phyloP scores from a whole-genome alignment of 2,888 invertebrate genomes.

The Rhaphigaster nebulosa region DNA sequence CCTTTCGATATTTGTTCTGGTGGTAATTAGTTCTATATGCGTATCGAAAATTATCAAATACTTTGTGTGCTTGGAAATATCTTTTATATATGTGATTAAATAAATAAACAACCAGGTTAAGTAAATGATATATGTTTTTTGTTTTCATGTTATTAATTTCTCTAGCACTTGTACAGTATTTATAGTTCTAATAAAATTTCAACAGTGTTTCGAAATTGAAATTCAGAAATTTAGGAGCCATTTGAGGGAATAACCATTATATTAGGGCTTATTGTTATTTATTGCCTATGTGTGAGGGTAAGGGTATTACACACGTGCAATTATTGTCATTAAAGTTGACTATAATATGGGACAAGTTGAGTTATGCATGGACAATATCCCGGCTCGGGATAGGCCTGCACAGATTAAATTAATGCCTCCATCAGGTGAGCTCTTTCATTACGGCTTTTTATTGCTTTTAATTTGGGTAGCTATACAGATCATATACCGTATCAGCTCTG shows the following conservation, averaged over 20 bases:
- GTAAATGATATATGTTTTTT: too few relatives aligned
- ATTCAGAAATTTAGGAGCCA: background rate
- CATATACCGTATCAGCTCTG: background rate
- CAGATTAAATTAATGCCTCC: background rate
- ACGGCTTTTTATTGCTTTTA: background rate
- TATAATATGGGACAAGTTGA: background rate
- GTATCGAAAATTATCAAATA: too few relatives aligned
- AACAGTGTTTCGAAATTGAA: background rate
- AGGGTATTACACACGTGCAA: background rate
- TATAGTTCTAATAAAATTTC: background rate
- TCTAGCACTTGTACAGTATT: background rate
- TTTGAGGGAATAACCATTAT: background rate
- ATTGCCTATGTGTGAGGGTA: background rate
- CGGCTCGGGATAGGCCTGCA: background rate
- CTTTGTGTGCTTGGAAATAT: too few relatives aligned
- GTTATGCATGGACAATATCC: conserved; percentile 12
- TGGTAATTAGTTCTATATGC: too few relatives aligned
- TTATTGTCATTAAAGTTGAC: conserved; percentile 7
- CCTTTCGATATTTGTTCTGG: too few relatives aligned
- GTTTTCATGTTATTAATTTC: background rate
- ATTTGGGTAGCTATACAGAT: background rate
- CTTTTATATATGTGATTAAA: too few relatives aligned
- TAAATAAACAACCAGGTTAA: too few relatives aligned
- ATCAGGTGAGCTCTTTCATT: conserved; percentile 8
- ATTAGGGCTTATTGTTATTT: conserved; percentile 18